These are phyloP conservation scores for Drosophila kuntzei DNA, from an alignment of 2,888 invertebrate genomes.

Conservation along the genomic window DNA sequence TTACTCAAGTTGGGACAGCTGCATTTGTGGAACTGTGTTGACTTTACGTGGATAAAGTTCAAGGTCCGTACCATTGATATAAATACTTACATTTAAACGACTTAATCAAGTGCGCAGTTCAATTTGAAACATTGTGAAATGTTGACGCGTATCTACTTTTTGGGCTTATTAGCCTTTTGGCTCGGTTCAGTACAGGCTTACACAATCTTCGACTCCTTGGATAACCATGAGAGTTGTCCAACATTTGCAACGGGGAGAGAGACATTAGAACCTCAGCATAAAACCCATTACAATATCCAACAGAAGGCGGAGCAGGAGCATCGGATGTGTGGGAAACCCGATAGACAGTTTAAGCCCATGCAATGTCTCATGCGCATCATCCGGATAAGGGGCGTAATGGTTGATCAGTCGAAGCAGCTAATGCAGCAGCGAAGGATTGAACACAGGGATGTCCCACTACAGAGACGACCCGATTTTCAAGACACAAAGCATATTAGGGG, in stretches of 20 bases:
- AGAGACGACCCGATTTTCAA: neutral
- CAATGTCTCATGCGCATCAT: conserved; percentile 48
- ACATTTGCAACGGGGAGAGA: neutral
- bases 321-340: neutral
- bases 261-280: conserved; percentile 7
- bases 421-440: neutral
- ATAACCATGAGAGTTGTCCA: conserved; percentile 12
- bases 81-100: neutral
- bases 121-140: conserved; percentile 19
- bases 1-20: conserved; percentile 32
- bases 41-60: conserved; percentile 22
- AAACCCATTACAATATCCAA: conserved; percentile 18
- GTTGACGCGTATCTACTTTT: conserved; percentile 26
- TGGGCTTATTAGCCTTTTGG: conserved; percentile 1
- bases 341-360: neutral
- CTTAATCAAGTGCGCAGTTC: conserved; percentile 16
- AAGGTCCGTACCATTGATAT: conserved; percentile 12
- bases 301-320: neutral
- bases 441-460: neutral
- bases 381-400: conserved; percentile 17
- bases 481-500: neutral
- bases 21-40: conserved; percentile 8
- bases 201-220: neutral
- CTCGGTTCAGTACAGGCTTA: conserved; percentile 6
- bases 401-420: neutral